Conservation (phyloP, 1,140 invertebrate genomes). For the Thalassaphorura encarpata region DNA sequence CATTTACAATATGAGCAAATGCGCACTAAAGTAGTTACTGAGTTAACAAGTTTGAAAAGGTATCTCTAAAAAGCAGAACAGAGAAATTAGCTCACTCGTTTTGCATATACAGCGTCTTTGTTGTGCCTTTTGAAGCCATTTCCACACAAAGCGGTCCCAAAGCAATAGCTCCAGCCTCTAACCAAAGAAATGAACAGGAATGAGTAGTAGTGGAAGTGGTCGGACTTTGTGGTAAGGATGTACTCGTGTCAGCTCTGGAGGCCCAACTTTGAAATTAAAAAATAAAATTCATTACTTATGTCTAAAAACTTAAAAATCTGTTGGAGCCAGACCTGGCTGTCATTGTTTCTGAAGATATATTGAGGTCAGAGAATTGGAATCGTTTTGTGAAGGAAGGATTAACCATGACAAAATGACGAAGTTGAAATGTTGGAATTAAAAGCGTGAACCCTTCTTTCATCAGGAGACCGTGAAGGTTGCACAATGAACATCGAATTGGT, state of each 20-base stretch:
- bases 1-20: too few species aligned
- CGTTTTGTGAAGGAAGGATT: constrained; percentile 32
- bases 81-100: constrained; percentile 8
- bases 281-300: background rate
- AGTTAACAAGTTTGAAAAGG: background rate
- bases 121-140: constrained; percentile 55
- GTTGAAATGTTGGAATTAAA: constrained; percentile 63
- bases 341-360: constrained; percentile 31
- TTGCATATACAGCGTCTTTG: constrained; percentile 4
- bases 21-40: too few species aligned
- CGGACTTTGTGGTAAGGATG: constrained; percentile 25
- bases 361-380: constrained; percentile 32
- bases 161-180: constrained; percentile 82
- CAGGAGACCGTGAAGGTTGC: constrained; percentile 85
- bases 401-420: constrained; percentile 51
- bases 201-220: constrained; percentile 18
- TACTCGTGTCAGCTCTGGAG: constrained; percentile 19
- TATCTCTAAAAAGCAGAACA: background rate
- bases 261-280: constrained; percentile 22
- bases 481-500: constrained; percentile 76
- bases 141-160: constrained; percentile 86
- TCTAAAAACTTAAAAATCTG: background rate
- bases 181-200: constrained; percentile 61
- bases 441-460: constrained; percentile 83
- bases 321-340: constrained; percentile 19